Percentiles rank a stretch among this genome's conserved stretches.
Conservation (phyloP, 2,888 invertebrate species). For the Apoda limacodes region DNA sequence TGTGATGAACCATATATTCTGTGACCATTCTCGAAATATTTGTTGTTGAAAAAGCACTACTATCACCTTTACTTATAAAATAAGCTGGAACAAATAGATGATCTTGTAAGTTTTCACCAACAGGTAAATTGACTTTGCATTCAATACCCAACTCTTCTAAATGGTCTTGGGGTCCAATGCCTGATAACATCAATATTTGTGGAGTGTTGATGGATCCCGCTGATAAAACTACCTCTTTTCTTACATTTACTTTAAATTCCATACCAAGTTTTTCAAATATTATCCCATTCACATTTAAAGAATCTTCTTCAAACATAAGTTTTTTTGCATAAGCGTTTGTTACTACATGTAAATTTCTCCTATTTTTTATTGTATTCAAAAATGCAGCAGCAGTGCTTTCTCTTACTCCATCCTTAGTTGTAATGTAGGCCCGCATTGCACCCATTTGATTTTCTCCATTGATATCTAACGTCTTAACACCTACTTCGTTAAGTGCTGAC, state of each 20-base stretch:
- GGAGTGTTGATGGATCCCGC: slow-evolving; percentile 61
- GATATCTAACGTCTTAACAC: slow-evolving; percentile 25
- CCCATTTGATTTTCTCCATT: slow-evolving; percentile 44
- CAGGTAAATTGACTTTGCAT: slow-evolving; percentile 37
- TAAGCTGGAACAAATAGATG: slow-evolving; percentile 47
- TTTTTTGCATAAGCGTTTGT: slow-evolving; percentile 62
- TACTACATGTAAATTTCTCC: slow-evolving; percentile 42
- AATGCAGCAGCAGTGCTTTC: slow-evolving; percentile 63
- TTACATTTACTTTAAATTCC: slow-evolving; percentile 33
- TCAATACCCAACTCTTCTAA: slow-evolving; percentile 37
- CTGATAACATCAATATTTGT: too few relatives aligned
- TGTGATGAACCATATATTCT: slow-evolving; percentile 44
- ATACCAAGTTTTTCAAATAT: slow-evolving; percentile 34
- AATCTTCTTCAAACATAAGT: slow-evolving; percentile 58
- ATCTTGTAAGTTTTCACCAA: slow-evolving; percentile 68
- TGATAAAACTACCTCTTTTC: slow-evolving; percentile 59
- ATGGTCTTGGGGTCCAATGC: slow-evolving; percentile 47
- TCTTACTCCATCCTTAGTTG: slow-evolving; percentile 48
- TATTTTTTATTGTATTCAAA: slow-evolving; percentile 31
- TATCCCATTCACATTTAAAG: too few relatives aligned
- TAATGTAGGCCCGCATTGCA: slow-evolving; percentile 50
- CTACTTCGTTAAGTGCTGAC: too few relatives aligned
- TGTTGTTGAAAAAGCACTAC: too few relatives aligned
- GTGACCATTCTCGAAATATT: too few relatives aligned
- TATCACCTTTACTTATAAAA: slow-evolving; percentile 26